phyloP scores from a whole-genome alignment of 1,140 invertebrate species.

The Camponotus floridanus region DNA sequence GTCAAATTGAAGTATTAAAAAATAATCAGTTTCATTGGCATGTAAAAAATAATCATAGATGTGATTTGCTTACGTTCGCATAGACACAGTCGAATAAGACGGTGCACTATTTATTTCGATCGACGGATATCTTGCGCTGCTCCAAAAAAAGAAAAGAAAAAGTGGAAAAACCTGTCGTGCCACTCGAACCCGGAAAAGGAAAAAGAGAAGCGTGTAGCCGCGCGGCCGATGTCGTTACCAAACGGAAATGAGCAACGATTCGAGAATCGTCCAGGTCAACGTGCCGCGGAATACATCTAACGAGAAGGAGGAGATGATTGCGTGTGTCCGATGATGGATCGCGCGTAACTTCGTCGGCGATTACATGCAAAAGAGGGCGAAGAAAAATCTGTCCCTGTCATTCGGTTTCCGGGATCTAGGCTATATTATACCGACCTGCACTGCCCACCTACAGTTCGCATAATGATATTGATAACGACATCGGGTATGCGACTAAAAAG shows the following conservation, averaged over 20 bases:
- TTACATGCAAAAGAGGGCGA: slow-evolving; percentile 60
- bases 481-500: slow-evolving; percentile 73
- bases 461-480: slow-evolving; percentile 77
- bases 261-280: slow-evolving; percentile 38
- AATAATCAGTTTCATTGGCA: neutral
- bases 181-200: slow-evolving; percentile 1
- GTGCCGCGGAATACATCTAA: slow-evolving; percentile 15
- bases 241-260: slow-evolving; percentile 74
- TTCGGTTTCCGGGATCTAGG: slow-evolving; percentile 67
- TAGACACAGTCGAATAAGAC: slow-evolving; percentile 23
- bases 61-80: neutral
- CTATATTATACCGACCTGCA: neutral
- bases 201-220: slow-evolving; percentile 21
- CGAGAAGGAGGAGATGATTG: slow-evolving; percentile 62
- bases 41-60: slow-evolving; percentile 2
- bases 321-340: slow-evolving; percentile 70
- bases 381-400: slow-evolving; percentile 56
- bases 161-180: slow-evolving; percentile 36
- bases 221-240: slow-evolving; percentile 63
- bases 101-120: slow-evolving; percentile 12
- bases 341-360: slow-evolving; percentile 31
- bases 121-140: slow-evolving; percentile 11
- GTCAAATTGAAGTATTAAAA: neutral
- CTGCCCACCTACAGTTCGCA: slow-evolving; percentile 63
- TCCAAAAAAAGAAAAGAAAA: neutral